phyloP scores from a whole-genome alignment of 2,888 invertebrate genomes.

The Plagodis pulveraria region DNA sequence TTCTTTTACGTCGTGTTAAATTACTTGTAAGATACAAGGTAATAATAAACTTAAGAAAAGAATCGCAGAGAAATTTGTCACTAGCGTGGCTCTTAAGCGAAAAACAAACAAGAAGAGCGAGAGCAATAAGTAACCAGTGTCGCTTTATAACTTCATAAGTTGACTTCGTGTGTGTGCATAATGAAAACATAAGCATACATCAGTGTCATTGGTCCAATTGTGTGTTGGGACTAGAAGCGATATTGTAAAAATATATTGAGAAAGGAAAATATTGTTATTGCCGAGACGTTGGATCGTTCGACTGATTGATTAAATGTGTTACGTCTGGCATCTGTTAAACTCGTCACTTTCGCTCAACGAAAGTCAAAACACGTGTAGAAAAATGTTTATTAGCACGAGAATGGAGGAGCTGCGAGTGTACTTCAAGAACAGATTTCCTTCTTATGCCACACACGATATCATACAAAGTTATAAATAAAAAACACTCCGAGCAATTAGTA shows the following conservation, averaged over 20 bases:
- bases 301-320: conserved; percentile 69
- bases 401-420: conserved; percentile 30
- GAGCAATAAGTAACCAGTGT: conserved; percentile 39
- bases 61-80: conserved; percentile 52
- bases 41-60: conserved; percentile 40
- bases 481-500: conserved; percentile 35
- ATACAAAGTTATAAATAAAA: conserved; percentile 26
- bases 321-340: conserved; percentile 62
- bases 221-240: conserved; percentile 51
- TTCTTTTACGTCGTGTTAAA: conserved; percentile 31
- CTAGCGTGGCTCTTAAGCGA: conserved; percentile 50
- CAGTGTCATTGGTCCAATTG: conserved; percentile 65
- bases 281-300: conserved; percentile 55
- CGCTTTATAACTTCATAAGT: conserved; percentile 68
- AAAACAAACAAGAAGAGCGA: conserved; percentile 59
- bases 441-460: conserved; percentile 27
- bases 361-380: conserved; percentile 63
- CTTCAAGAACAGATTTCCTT: conserved; percentile 24
- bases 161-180: conserved; percentile 65
- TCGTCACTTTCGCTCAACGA: conserved; percentile 68
- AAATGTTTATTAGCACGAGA: conserved; percentile 37
- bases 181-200: conserved; percentile 56
- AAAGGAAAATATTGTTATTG: conserved; percentile 71
- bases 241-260: conserved; percentile 67
- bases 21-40: conserved; percentile 30